Conservation (phyloP, 2,113 vertebrate genomes). For the Saguinus imperator region DNA sequence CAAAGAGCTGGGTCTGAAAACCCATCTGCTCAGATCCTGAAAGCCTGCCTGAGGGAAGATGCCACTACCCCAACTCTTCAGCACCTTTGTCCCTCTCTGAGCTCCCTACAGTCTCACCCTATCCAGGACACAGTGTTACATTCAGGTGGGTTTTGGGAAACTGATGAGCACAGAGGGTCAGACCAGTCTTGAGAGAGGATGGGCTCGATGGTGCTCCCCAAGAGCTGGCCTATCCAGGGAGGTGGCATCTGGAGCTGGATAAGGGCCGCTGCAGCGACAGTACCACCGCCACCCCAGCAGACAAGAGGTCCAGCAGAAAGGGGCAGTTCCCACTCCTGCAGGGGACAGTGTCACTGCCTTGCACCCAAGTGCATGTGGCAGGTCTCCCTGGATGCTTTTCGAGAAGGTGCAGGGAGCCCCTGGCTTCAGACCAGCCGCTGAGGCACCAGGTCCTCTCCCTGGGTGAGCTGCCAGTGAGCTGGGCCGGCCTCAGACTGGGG, state of each 20-base stretch:
- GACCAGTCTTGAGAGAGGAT: neutral
- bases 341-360: neutral
- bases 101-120: neutral
- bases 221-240: neutral
- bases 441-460: neutral
- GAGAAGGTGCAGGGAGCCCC: neutral
- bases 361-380: neutral
- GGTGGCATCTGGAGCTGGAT: too few species aligned
- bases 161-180: neutral
- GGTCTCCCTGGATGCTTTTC: neutral
- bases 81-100: neutral
- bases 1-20: neutral
- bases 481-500: too few species aligned
- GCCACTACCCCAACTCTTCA: neutral
- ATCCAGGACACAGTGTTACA: neutral
- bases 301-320: neutral
- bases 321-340: neutral
- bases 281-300: rapidly evolving
- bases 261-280: neutral
- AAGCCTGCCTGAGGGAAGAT: neutral
- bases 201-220: too few species aligned
- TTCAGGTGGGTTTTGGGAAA: neutral
- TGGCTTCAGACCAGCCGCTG: neutral
- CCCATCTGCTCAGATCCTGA: neutral
- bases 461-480: neutral